Base-by-base conservation (phyloP, 2,888 invertebrate species). In the Acanthococcus lagerstroemiae region DNA sequence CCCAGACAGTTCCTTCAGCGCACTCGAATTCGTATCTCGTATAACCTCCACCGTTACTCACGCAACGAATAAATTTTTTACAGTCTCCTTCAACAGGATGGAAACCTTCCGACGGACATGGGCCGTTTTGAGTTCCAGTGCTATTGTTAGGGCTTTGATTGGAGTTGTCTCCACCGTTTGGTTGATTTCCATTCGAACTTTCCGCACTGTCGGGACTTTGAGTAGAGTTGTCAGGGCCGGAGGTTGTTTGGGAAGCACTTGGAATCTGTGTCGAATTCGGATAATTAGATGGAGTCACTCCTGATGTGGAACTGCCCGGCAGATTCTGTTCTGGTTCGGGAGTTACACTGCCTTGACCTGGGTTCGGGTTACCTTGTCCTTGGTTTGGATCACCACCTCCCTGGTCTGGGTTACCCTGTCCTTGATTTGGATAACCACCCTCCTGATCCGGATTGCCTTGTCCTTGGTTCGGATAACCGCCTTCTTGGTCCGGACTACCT, bases 1-100 rank as follows among this genome's bases (percentile, higher is more conserved):
- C 87, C 88, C 89, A 90, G 30, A 86, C 84, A 4, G 89, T 90
- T 57, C 87, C 88, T 65, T 84, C 81, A 3, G 84, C 85, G 75
- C 90, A 90, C 15, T 78, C 78, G 74, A 87, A 90, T 69, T 87
- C 84, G 73, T 85, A 84, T 75, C 81, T 83, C 55, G 77, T 82
- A 71, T 78, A 86, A 3, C 79, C 79, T 68, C 81, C 82, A 15
- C 73, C 73, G 48, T 71, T 71, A 37, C 69, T 67, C 1, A 73
- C 73, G 56, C 73, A 73, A 46, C 73, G 58, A 19, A 72, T 69
- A 55, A 73, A 73, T 55, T 72, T 72, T 50, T 71, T 72, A 65
- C 74, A 74, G 55, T 73, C 69, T 52, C 71, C 72, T 54, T 68
- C 69, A 4, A 71, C 71, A 5, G 73, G 71, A 60, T 71, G 70